Conservation (phyloP, 2,888 invertebrate species). For the Folsomia manolachei region DNA sequence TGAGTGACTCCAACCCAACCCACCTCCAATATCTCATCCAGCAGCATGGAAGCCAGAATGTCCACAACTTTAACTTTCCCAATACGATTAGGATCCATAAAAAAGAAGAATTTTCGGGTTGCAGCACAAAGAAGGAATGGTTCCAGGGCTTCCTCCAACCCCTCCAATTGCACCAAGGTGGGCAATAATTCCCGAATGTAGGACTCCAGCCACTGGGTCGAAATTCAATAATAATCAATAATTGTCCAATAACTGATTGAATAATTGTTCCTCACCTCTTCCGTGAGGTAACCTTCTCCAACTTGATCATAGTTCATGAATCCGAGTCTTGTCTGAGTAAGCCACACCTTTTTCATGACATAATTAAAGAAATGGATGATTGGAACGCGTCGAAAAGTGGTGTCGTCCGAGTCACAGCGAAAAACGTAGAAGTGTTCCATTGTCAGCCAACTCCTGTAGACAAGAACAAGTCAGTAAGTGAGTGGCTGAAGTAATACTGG, state of each 20-base stretch:
- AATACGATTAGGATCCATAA: conserved; percentile 82
- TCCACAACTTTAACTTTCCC: conserved; percentile 87
- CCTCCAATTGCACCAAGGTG: conserved; percentile 82
- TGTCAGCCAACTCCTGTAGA: neutral
- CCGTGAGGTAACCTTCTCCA: conserved; percentile 84
- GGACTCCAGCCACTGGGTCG: conserved; percentile 91
- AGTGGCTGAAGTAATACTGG: no score
- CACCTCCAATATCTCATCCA: conserved; percentile 86
- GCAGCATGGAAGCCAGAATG: conserved; percentile 83
- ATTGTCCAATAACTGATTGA: no score
- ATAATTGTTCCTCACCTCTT: conserved; percentile 69
- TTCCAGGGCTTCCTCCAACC: conserved; percentile 87
- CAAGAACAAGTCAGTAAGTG: no score
- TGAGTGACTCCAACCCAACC: conserved; percentile 32
- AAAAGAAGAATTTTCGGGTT: conserved; percentile 92
- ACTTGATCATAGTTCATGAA: conserved; percentile 88
- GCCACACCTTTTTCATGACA: conserved; percentile 91
- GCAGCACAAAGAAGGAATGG: conserved; percentile 96
- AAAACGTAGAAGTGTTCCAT: neutral
- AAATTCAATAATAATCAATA: no score
- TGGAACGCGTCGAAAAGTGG: conserved; percentile 58
- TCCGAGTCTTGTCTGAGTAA: conserved; percentile 90
- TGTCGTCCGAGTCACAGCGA: neutral
- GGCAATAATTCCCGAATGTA: conserved; percentile 92
- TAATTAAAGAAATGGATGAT: conserved; percentile 91